Percentiles rank a stretch among this genome's conserved stretches.
These are phyloP conservation scores for Cyclina sinensis DNA, from an alignment of 1,140 invertebrate genomes.

Conservation along the genomic window DNA sequence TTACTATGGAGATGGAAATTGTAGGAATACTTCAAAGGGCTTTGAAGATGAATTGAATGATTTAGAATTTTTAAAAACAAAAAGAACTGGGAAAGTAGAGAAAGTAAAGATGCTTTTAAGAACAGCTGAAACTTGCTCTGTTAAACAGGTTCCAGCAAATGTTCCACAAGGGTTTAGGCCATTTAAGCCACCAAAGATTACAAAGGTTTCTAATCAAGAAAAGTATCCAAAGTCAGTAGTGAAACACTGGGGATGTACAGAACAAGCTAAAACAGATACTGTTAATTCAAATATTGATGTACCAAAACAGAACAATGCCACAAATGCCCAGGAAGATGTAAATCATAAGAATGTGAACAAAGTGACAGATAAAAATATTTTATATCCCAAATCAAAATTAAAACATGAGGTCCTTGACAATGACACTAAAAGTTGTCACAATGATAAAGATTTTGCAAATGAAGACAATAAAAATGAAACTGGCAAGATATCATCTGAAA, in stretches of 20 bases:
- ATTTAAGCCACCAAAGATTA: constrained; percentile 75
- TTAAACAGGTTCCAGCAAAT: not conserved
- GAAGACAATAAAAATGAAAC: too few species aligned
- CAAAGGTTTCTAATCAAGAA: not conserved
- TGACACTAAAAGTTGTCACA: too few species aligned
- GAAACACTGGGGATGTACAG: not conserved
- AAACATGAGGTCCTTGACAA: not conserved
- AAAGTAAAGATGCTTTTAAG: not conserved
- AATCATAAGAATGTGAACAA: not conserved
- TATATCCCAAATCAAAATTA: not conserved
- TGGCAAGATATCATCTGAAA: not conserved
- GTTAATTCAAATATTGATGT: not conserved
- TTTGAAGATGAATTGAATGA: constrained; percentile 41
- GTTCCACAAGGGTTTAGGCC: constrained; percentile 75
- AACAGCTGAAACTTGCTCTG: not conserved
- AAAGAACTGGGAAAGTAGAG: not conserved
- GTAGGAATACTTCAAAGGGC: not conserved
- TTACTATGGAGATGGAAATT: not conserved
- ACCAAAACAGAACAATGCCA: not conserved
- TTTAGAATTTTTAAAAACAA: not conserved
- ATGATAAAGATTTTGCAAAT: too few species aligned
- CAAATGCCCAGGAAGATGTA: not conserved
- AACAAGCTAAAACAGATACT: too few species aligned
- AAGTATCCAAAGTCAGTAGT: constrained; percentile 25
- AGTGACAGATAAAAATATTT: not conserved